Evolutionary conservation across 2,888 invertebrate species (phyloP).

Genomic region (Omphaloscelis lunosa): DNA sequence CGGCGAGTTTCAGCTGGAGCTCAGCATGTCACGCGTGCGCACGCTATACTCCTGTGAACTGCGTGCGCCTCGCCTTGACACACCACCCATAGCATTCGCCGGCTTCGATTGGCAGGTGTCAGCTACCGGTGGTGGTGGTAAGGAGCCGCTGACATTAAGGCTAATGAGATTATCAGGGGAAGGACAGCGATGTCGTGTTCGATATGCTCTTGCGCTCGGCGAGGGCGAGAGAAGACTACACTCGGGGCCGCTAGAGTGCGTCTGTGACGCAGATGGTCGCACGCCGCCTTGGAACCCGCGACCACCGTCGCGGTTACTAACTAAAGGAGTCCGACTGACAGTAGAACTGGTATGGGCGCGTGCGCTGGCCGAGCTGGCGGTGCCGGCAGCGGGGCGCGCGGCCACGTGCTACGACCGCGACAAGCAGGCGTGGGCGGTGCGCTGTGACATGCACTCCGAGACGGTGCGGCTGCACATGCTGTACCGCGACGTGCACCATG

Average conservation of each 20-base stretch:
- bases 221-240: slow-evolving; percentile 93
- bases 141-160: slow-evolving; percentile 89
- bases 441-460: slow-evolving; percentile 94
- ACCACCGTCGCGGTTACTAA: slow-evolving; percentile 91
- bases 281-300: slow-evolving; percentile 93
- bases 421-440: slow-evolving; percentile 95
- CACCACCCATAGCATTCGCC: slow-evolving; percentile 93
- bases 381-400: slow-evolving; percentile 90
- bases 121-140: slow-evolving; percentile 91
- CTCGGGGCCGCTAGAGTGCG: slow-evolving; percentile 93
- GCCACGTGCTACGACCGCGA: slow-evolving; percentile 94
- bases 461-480: slow-evolving; percentile 94
- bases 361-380: slow-evolving; percentile 88
- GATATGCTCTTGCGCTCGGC: slow-evolving; percentile 93
- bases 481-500: slow-evolving; percentile 94
- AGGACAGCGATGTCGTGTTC: slow-evolving; percentile 94
- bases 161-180: slow-evolving; percentile 95
- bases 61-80: slow-evolving; percentile 90
- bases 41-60: slow-evolving; percentile 94
- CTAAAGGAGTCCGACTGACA: slow-evolving; percentile 93
- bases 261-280: slow-evolving; percentile 93
- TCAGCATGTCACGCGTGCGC: slow-evolving; percentile 94
- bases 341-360: slow-evolving; percentile 94
- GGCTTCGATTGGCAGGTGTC: slow-evolving; percentile 95
- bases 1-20: slow-evolving; percentile 95